Evolutionary conservation across 2,113 vertebrate genomes (phyloP), one percentile per base, ranked within the genome.

Genomic region (Tetrao urogallus): DNA sequence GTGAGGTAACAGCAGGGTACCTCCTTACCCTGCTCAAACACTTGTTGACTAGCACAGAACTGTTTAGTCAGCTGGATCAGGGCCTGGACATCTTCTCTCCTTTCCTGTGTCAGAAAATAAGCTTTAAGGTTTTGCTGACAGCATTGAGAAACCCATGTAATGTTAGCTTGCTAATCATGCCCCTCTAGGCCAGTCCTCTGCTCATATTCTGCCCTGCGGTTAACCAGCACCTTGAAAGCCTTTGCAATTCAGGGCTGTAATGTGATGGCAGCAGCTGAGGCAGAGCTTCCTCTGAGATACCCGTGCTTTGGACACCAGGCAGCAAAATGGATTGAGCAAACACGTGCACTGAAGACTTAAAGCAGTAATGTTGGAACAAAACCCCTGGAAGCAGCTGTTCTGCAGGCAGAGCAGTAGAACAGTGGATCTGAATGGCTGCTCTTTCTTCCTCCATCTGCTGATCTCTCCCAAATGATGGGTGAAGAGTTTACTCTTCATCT

Each of bases 401-500:
- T 28, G 74, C 38, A 27, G 56, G 38, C 27, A 10, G 42, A 36
- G 76, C 25, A 71, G 58, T 87, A 61, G 75, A 48, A 25, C 19
- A 2, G 8, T 70, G 78, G 65, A 65, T 65, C 67, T 61, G 30
- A 86, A 69, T 74, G 86, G 57, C 65, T 90, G 69, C 48, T 74
- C 52, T 43, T 64, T 71, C 45, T 52, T 81, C 56, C 47, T 88
- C 36, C 50, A 47, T 69, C 85, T 88, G 47, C 85, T 70, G 72
- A 75, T 65, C 69, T 83, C 45, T 94, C 79, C 76, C 86, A 88
- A 30, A 2, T 45, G 86, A 66, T 61, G 94, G 85, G 82, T 86
- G 88, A 94, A 88, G 86, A 57, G 65, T 86, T 91, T 95, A 78
- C 58, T 63, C 63, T 95, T 94, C 56, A 84, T 86, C 76, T 95